Base-by-base conservation (phyloP, 1,140 invertebrate genomes). In the Drosophila nigrodunni region DNA sequence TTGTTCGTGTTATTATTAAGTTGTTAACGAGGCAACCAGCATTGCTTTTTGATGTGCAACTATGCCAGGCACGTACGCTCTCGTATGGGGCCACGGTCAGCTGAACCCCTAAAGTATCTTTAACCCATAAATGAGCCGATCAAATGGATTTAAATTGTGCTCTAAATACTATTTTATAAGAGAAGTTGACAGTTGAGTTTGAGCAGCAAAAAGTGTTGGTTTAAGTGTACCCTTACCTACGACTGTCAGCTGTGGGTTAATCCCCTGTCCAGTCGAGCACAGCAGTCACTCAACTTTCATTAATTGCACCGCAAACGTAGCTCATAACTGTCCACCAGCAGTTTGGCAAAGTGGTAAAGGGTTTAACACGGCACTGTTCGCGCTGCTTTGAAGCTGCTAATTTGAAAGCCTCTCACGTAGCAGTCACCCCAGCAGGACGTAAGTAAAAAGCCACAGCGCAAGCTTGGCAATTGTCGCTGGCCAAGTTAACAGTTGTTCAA, bases 401-500 rank as follows among this genome's bases (percentile, higher is more conserved):
- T 83, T 83, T 73, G 21, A 9, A 85, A 41, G 66, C 21, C 35
- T 11, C 69, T 74, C 82, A 87, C 82, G 83, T 87, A 82, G 39
- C 50, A 60, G 66, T 39, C 49, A 39, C 43, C 57, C 50, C 64
- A 71, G 41, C 4, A 30, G 47, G 64, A 57, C 69, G 65, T 35
- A 73, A 59, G 39, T 64, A 64, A 30, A 74, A 72, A 43, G 43
- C 47, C 58, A 64, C 34, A 34, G 8, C 66, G 44, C 21, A 73
- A 59, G 21, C 62, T 49, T 49, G 41, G 34, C 78, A 71, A 80
- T 80, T 80, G 65, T 55, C 77, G 61, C 50, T 37, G 11, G 11
- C 41, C 15, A 10, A 9, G 10, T 41, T 57, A 44, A 47, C 39
- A 30, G n/a, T 46, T 10, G 13, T 47, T 47, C 13, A 13, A 2